Evolutionary conservation across 2,888 invertebrate species (phyloP).

Genomic region (Agrypnus murinus): DNA sequence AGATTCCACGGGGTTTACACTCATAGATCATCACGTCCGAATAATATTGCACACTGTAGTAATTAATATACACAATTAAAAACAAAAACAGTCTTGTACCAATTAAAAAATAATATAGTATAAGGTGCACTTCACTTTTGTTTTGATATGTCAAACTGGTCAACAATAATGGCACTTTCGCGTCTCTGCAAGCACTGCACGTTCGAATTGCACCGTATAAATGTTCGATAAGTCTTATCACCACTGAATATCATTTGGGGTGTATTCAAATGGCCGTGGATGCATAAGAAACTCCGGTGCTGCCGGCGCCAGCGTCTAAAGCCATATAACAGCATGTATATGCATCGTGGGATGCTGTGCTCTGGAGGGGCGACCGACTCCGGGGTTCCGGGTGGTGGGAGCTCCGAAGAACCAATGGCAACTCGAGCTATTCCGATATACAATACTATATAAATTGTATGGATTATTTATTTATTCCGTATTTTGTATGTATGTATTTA

Average conservation of each 20-base stretch:
- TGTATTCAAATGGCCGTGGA: slow-evolving; percentile 48
- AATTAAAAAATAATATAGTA: slow-evolving; percentile 25
- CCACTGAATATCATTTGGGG: slow-evolving; percentile 48
- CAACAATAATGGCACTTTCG: slow-evolving; percentile 45
- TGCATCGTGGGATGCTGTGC: slow-evolving; percentile 69
- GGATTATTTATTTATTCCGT: slow-evolving; percentile 73
- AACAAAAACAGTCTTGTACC: slow-evolving; percentile 39
- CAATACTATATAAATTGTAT: slow-evolving; percentile 73
- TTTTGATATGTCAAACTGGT: slow-evolving; percentile 47
- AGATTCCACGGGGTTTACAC: slow-evolving; percentile 5
- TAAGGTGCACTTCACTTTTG: slow-evolving; percentile 50
- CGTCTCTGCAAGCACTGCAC: slow-evolving; percentile 40
- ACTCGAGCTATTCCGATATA: slow-evolving; percentile 66
- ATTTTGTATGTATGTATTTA: slow-evolving; percentile 71
- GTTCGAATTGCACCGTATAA: slow-evolving; percentile 30
- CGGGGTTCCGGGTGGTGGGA: slow-evolving; percentile 57
- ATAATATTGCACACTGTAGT: slow-evolving; percentile 11
- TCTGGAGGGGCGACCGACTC: slow-evolving; percentile 64
- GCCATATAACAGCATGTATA: slow-evolving; percentile 69
- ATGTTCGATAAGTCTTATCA: slow-evolving; percentile 33
- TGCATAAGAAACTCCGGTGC: slow-evolving; percentile 58
- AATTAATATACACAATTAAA: slow-evolving; percentile 25
- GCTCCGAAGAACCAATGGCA: slow-evolving; percentile 56
- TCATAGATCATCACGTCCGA: slow-evolving; percentile 25
- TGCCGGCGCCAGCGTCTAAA: slow-evolving; percentile 66